These are phyloP conservation scores for Osmerus mordax DNA, from an alignment of 2,113 vertebrate genomes.

Conservation along the genomic window DNA sequence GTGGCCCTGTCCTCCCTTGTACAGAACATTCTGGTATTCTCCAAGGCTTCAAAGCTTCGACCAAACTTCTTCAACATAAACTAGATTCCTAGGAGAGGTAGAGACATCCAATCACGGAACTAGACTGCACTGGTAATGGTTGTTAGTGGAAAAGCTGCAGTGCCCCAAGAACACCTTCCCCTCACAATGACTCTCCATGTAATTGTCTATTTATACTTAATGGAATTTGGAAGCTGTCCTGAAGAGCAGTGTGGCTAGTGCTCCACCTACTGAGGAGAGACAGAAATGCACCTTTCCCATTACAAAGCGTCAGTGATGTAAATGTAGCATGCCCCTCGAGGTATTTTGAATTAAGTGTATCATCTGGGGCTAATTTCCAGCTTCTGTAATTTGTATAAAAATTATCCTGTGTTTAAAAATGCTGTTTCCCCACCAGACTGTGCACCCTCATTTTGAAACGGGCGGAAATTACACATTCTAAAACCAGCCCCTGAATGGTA, in stretches of 20 bases:
- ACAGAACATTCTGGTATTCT: no score
- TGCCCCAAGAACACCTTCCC: no score
- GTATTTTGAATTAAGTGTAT: constrained; percentile 33
- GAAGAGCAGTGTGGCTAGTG: constrained; percentile 51
- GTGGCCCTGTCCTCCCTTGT: no score
- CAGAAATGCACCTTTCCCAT: constrained; percentile 24
- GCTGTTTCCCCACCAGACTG: constrained; percentile 13
- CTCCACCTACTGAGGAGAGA: constrained; percentile 67
- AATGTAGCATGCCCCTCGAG: constrained; percentile 7
- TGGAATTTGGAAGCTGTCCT: no score
- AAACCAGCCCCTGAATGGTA: constrained; percentile 19
- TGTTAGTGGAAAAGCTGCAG: no score
- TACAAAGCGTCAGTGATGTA: constrained; percentile 16
- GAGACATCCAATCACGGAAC: no score
- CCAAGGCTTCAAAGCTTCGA: no score
- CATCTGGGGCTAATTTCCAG: constrained; percentile 35
- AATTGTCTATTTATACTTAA: no score
- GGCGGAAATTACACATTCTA: constrained; percentile 2
- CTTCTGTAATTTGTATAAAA: constrained; percentile 31
- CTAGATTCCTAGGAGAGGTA: no score
- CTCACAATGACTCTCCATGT: no score
- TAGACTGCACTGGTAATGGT: no score
- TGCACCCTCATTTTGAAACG: background rate
- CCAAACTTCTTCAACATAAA: no score
- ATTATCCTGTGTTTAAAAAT: constrained; percentile 32